Evolutionary conservation across 2,113 vertebrate genomes (phyloP), one percentile per base, ranked within the genome.

Genomic region (Tachycineta bicolor): DNA sequence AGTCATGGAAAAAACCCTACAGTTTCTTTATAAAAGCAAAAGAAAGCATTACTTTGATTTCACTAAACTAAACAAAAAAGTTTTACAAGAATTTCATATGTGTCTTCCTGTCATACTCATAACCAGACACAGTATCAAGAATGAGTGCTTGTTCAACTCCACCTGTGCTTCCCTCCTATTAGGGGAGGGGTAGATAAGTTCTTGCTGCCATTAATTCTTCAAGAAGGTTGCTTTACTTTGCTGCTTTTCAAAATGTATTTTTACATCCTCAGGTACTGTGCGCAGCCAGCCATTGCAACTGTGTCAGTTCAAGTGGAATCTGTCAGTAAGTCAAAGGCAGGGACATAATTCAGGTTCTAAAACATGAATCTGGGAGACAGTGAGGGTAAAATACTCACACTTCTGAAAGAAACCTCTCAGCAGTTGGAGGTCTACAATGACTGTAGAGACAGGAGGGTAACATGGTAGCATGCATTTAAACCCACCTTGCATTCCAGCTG

Each of bases 281-380:
- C 93, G 94, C 10, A 97, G 97, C 97, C 98, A 98, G 56, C 90
- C 95, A 56, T 85, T 58, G 7, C 97, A 98, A 94, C 97, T 97
- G 85, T 98, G 96, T 70, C 96, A 96, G 44, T 93, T 98, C 89
- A 81, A 98, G 93, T 26, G 98, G 89, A 91, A 98, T 94, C 96
- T 98, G 52, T 47, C 93, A 74, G 3, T 77, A 56, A 97, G 25
- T 69, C 20, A 80, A 95, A 93, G 1, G 3, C 25, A 56, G 41
- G 14, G 37, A 64, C 73, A 81, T 46, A 74, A 58, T 7, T 68
- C 34, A 93, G 44, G 37, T 58, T 60, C 79, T 47, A 55, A 87
- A 95, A 91, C 13, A 2, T 83, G 87, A 95, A 90, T 31, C 46
- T 80, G 44, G 69, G 63, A 80, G 28, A n/a, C 50, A 22, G 39